Base-by-base conservation (phyloP, 2,888 invertebrate species). In the Lochmaea capreae region DNA sequence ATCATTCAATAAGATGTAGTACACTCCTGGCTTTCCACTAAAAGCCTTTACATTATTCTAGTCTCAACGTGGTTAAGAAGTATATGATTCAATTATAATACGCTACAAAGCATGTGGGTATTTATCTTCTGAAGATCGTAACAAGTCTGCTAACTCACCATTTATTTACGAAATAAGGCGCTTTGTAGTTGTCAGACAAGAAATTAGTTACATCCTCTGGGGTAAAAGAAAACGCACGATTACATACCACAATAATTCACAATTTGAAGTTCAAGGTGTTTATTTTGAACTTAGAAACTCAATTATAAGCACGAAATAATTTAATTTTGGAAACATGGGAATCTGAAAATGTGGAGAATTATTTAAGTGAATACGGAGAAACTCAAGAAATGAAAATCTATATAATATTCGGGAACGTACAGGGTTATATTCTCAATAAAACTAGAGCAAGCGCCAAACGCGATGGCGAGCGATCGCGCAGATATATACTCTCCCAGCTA, bases 161-260 rank as follows among this genome's bases (percentile, higher is more conserved):
- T 39, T 39, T 8, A 39, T 14, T 46, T 3, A 46, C 14, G 46
- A 14, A 46, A 12, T 46, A 46, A 46, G 46, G 46, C 14, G 12
- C 14, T 46, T 46, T 14, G 46, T 5, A 46, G 33, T 26, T 12
- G 22, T 9, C 11, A 16, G 61, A 61, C 14, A 26, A 39, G 61
- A 39, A 39, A 61, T 61, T 61, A 39, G 61, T 57, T 61, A 26
- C 26, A 33, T 22, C 61, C 61, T 61, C 12, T 39, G 18, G 57
- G 18, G 57, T 57, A 1, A 26, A 61, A 26, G 14, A 12, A n/a
- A 61, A 39, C 33, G 22, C 5, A 61, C 61, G n/a, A 61, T 61
- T 61, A 33, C 26, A 61, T 61, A 61, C 61, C 39, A 61, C n/a
- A 61, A 61, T 61, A 61, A 61, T 39, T 58, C 12, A 22, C 26